Evolutionary conservation across 2,113 vertebrate species (phyloP).

Genomic region (Nestor notabilis): DNA sequence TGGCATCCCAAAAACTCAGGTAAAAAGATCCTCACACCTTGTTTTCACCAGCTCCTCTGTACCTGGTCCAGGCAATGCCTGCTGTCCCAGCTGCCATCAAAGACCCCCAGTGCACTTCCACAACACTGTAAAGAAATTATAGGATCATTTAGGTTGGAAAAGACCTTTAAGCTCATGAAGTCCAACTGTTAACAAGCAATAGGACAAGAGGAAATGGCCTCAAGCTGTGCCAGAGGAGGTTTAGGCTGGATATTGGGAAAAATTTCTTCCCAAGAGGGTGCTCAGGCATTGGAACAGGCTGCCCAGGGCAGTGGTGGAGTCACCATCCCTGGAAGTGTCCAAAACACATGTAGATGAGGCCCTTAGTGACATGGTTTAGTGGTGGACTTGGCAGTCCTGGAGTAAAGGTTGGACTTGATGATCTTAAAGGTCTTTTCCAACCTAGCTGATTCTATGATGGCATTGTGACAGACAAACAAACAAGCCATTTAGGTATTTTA

Average conservation of each 20-base stretch:
- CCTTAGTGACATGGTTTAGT: neutral
- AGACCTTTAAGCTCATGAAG: neutral
- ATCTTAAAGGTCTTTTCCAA: neutral
- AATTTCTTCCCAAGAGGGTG: neutral
- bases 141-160: neutral
- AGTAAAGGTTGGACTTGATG: neutral
- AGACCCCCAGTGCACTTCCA: accelerated
- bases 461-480: neutral
- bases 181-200: neutral
- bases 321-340: no score
- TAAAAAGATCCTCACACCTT: neutral
- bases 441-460: neutral
- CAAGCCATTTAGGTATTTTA: neutral
- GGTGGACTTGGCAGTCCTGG: neutral
- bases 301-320: neutral
- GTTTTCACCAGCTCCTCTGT: neutral
- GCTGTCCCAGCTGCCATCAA: neutral
- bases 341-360: neutral
- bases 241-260: neutral
- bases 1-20: neutral
- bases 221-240: neutral
- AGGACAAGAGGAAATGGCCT: neutral
- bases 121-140: neutral
- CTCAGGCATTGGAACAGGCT: neutral
- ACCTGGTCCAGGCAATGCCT: accelerated